Evolutionary conservation across 2,797 vertebrate genomes (phyloP).

Genomic region (Pogoniulus pusillus): DNA sequence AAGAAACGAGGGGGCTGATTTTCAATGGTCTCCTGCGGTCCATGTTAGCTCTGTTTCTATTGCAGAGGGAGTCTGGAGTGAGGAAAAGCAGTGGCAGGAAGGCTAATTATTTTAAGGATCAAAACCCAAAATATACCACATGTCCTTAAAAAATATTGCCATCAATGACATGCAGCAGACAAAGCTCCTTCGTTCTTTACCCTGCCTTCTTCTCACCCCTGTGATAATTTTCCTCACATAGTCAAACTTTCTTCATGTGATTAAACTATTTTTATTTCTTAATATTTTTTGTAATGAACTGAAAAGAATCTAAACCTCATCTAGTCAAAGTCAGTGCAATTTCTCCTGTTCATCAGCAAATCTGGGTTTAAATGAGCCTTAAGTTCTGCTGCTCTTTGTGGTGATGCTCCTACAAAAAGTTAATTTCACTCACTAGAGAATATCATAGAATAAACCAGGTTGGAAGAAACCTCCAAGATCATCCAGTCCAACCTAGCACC

Average conservation of each 20-base stretch:
- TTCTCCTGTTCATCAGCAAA: neutral
- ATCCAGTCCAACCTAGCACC: too few relatives aligned
- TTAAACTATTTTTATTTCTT: neutral
- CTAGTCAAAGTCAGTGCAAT: neutral
- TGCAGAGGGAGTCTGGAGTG: neutral
- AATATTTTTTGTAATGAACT: neutral
- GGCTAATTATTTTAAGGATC: neutral
- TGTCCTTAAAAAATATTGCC: neutral
- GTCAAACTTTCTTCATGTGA: fast-evolving
- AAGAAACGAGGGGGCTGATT: neutral
- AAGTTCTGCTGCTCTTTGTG: neutral
- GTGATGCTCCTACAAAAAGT: neutral
- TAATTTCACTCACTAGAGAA: neutral
- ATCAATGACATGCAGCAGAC: neutral
- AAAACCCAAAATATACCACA: neutral
- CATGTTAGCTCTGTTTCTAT: neutral
- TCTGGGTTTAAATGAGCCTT: neutral
- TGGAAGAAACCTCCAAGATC: too few relatives aligned
- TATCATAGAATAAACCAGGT: too few relatives aligned
- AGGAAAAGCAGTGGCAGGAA: neutral
- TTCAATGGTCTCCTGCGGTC: neutral
- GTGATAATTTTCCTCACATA: neutral
- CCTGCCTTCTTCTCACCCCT: neutral
- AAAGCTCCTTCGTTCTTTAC: neutral
- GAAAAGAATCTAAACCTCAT: neutral